phyloP scores from a whole-genome alignment of 2,888 invertebrate genomes.

The Tetrapedia diversipes region DNA sequence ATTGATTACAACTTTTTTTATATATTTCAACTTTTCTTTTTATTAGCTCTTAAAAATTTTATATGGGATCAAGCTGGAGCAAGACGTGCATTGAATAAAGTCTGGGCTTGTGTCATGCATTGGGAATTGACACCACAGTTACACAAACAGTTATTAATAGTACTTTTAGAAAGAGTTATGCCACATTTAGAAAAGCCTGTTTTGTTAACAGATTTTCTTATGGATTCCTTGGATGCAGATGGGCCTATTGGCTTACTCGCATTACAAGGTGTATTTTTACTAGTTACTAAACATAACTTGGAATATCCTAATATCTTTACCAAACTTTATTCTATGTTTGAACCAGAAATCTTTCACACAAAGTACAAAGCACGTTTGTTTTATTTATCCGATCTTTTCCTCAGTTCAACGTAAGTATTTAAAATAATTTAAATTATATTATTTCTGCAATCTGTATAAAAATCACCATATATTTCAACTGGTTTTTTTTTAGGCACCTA shows the following conservation, averaged over 20 bases:
- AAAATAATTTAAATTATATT: neutral
- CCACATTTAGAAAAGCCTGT: conserved; percentile 92
- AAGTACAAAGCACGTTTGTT: conserved; percentile 95
- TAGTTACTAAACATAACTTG: conserved; percentile 96
- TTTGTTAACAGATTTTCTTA: conserved; percentile 94
- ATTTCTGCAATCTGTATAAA: neutral
- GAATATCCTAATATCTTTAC: conserved; percentile 97
- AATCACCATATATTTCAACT: neutral
- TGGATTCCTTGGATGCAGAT: conserved; percentile 93
- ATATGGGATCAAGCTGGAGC: conserved; percentile 85
- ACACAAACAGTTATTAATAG: conserved; percentile 91
- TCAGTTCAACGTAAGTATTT: conserved; percentile 92
- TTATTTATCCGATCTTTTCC: conserved; percentile 94
- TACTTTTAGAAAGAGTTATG: conserved; percentile 92
- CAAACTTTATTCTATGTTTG: conserved; percentile 97
- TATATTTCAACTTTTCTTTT: neutral
- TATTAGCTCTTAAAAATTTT: conserved; percentile 79
- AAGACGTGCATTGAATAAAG: conserved; percentile 87
- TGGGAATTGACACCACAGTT: conserved; percentile 88
- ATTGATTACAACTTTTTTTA: neutral
- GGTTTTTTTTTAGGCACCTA: conserved; percentile 87
- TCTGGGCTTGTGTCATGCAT: conserved; percentile 91
- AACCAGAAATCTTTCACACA: conserved; percentile 94
- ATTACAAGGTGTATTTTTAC: conserved; percentile 94
- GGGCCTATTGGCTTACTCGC: conserved; percentile 95